Conservation (phyloP, 1,140 invertebrate genomes). For the Euwallacea fornicatus region DNA sequence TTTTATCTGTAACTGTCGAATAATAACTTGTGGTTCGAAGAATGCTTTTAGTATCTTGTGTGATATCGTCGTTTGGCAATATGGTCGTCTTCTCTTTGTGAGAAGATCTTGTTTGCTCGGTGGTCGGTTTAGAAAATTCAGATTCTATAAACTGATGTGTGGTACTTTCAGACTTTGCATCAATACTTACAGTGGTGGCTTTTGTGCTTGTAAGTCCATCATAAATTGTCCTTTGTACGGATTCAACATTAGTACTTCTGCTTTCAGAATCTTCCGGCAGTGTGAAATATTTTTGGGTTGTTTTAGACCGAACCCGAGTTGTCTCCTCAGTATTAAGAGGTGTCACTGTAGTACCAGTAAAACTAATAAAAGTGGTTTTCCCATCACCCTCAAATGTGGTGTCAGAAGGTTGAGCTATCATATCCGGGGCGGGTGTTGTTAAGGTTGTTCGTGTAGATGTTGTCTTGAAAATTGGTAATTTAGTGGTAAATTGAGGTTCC, state of each 20-base stretch:
- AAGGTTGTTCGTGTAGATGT: neutral
- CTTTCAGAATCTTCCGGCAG: neutral
- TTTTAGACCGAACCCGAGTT: neutral
- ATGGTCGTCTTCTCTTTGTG: no score
- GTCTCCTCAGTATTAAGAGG: neutral
- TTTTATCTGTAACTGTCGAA: neutral
- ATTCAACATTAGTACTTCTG: slow-evolving; percentile 5
- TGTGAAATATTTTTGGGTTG: neutral
- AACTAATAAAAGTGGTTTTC: neutral
- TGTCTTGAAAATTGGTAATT: no score
- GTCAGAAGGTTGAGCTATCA: slow-evolving; percentile 6
- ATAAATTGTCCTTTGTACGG: neutral
- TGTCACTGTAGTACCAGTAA: neutral
- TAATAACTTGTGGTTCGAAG: neutral
- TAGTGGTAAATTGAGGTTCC: no score
- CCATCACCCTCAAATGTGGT: slow-evolving; percentile 2
- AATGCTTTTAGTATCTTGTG: no score
- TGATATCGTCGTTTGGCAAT: no score
- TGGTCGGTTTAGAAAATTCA: no score
- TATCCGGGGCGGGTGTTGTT: neutral
- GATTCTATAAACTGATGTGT: no score
- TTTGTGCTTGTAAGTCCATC: neutral
- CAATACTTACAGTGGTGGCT: neutral
- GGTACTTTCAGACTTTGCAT: neutral
- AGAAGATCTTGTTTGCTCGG: no score